A percentile compares a stretch with the other conserved stretches of the same genome.
Evolutionary conservation across 2,888 invertebrate species (phyloP).

Genomic region (Orchestes rusci): DNA sequence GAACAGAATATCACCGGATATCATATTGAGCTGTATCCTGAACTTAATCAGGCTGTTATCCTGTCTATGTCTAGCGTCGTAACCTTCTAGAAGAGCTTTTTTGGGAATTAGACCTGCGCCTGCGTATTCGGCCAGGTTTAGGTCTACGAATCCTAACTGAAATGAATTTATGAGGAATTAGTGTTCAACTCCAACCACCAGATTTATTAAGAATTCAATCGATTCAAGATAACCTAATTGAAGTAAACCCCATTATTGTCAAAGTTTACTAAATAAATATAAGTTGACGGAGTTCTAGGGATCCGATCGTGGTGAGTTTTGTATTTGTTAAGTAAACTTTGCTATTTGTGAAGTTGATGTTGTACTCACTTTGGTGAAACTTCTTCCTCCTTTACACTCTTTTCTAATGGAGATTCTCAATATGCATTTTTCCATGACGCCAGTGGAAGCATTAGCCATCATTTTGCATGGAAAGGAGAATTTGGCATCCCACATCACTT

Average conservation of each 20-base stretch:
- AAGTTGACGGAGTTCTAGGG: too few species aligned
- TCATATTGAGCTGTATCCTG: constrained; percentile 87
- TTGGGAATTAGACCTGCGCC: constrained; percentile 82
- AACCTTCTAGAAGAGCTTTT: constrained; percentile 90
- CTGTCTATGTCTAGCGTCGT: constrained; percentile 85
- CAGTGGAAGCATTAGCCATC: constrained; percentile 92
- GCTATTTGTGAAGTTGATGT: too few species aligned
- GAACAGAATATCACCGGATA: constrained; percentile 93
- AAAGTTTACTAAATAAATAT: too few species aligned
- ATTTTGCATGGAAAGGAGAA: constrained; percentile 95
- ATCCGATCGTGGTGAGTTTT: too few species aligned
- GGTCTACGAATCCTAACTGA: constrained; percentile 91
- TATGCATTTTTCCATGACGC: constrained; percentile 88
- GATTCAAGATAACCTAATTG: too few species aligned
- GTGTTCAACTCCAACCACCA: too few species aligned
- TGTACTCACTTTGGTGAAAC: constrained; percentile 23
- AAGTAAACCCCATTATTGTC: too few species aligned
- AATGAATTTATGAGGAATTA: too few species aligned
- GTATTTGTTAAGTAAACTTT: too few species aligned
- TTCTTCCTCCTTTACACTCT: constrained; percentile 59
- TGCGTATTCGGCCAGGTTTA: constrained; percentile 95
- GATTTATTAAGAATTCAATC: too few species aligned
- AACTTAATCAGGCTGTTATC: constrained; percentile 95
- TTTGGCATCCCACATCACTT: constrained; percentile 86
- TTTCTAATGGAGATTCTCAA: constrained; percentile 92